Evolutionary conservation across 1,140 invertebrate genomes (phyloP), one percentile per base, ranked within the genome.

Genomic region (Asobara japonica): DNA sequence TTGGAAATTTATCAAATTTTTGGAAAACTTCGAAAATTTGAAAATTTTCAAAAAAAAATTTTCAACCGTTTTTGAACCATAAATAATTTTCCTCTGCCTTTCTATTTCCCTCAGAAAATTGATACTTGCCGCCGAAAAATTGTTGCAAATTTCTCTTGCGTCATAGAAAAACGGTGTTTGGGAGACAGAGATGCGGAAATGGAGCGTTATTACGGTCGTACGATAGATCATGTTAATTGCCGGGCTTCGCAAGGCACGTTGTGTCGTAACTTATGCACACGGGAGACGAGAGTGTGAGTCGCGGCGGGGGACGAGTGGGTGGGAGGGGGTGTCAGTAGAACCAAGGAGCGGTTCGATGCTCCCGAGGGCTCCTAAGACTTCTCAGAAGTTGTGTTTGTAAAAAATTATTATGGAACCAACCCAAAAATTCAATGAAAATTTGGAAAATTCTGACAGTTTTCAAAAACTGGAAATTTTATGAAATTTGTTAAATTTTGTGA

Each of bases 211-310:
- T 83, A 84, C 83, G 81, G 82, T 74, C 78, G 78, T 70, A 77
- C 81, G 76, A 83, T 84, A 84, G 80, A 84, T 84, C 83, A 84
- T 76, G 80, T 83, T 84, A 84, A 84, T 84, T 84, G 82, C 82
- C 71, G 77, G 73, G 74, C 73, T 82, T 56, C 76, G 78, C 77
- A 76, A 79, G 76, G 77, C 81, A 83, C 83, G 83, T 82, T 78
- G 78, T 76, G 30, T 79, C 79, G 78, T 84, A 84, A 84, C 72
- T 84, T 83, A 84, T 78, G 78, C 70, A 62, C 65, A 69, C 61
- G 65, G 45, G 61, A 69, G 65, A 61, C 22, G 36, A 31, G 38
- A 64, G 69, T 60, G n/a, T n/a, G n/a, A 48, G 51, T 67, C 33
- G 20, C 8, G 62, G 51, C 64, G 30, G 45, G 29, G 20, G 22